These are phyloP conservation scores for Erinaceus europaeus DNA, from an alignment of 2,113 vertebrate genomes.

Conservation along the genomic window DNA sequence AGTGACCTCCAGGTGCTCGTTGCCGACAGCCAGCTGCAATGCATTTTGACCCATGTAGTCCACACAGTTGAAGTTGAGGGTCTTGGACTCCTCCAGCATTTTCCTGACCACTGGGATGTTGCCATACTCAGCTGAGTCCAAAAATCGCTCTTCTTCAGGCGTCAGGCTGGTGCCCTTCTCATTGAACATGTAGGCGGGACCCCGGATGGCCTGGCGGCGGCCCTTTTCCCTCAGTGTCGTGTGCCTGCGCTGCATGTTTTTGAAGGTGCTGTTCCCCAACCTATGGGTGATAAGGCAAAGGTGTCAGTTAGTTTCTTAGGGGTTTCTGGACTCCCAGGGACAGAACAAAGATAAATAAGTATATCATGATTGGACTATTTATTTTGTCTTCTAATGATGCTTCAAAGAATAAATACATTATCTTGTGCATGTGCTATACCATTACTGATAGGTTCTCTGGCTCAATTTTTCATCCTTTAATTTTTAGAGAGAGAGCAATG, in stretches of 20 bases:
- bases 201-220: constrained; percentile 94
- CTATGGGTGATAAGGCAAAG: constrained; percentile 63
- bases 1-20: constrained; percentile 96
- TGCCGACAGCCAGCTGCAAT: constrained; percentile 94
- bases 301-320: neutral
- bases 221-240: constrained; percentile 96
- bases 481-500: too few relatives aligned
- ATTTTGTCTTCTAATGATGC: too few relatives aligned
- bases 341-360: neutral
- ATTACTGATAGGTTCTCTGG: too few relatives aligned
- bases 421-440: too few relatives aligned
- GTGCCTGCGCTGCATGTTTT: constrained; percentile 94
- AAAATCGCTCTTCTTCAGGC: constrained; percentile 92
- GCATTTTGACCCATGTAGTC: constrained; percentile 99
- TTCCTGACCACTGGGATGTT: constrained; percentile 97
- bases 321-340: neutral
- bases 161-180: constrained; percentile 95
- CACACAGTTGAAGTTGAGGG: constrained; percentile 95
- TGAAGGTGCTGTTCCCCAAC: constrained; percentile 77
- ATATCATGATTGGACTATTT: neutral
- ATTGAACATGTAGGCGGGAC: constrained; percentile 98
- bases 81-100: constrained; percentile 98
- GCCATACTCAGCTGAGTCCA: constrained; percentile 96
- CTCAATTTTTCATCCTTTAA: too few relatives aligned
- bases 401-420: too few relatives aligned